These are phyloP conservation scores for Stratiolaelaps scimitus DNA, from an alignment of 1,140 invertebrate species.

Conservation along the genomic window DNA sequence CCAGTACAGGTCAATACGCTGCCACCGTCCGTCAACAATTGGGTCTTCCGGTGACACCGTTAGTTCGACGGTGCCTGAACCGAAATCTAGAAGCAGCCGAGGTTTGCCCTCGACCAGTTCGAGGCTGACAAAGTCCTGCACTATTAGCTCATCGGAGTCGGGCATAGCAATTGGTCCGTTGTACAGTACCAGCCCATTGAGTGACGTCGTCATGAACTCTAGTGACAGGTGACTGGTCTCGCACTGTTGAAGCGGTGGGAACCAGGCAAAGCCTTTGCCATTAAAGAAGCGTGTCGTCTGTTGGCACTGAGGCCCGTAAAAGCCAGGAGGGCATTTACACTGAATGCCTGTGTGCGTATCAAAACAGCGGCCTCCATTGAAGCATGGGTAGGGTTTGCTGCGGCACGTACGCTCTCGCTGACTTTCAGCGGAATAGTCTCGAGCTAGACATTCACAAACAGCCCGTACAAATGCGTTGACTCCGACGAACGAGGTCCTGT, in stretches of 20 bases:
- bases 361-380: slow-evolving; percentile 75
- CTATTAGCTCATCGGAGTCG: slow-evolving; percentile 57
- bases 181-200: slow-evolving; percentile 82
- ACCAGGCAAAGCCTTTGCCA: slow-evolving; percentile 88
- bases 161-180: slow-evolving; percentile 89
- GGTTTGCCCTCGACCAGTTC: slow-evolving; percentile 82
- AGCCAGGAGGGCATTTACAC: slow-evolving; percentile 77
- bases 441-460: slow-evolving; percentile 65
- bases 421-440: slow-evolving; percentile 66
- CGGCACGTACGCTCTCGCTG: slow-evolving; percentile 59
- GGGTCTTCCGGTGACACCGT: slow-evolving; percentile 70
- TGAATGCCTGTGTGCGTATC: slow-evolving; percentile 16
- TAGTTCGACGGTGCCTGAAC: slow-evolving; percentile 77
- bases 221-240: slow-evolving; percentile 83
- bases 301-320: slow-evolving; percentile 86
- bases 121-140: slow-evolving; percentile 76
- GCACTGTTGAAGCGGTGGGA: slow-evolving; percentile 86
- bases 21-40: slow-evolving; percentile 88
- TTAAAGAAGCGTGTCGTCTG: slow-evolving; percentile 83
- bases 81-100: slow-evolving; percentile 79
- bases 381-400: slow-evolving; percentile 62
- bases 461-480: slow-evolving; percentile 65
- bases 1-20: slow-evolving; percentile 87
- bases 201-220: slow-evolving; percentile 80
- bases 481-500: slow-evolving; percentile 84